Conservation (phyloP, 2,888 invertebrate species). For the Margaritifera margaritifera region DNA sequence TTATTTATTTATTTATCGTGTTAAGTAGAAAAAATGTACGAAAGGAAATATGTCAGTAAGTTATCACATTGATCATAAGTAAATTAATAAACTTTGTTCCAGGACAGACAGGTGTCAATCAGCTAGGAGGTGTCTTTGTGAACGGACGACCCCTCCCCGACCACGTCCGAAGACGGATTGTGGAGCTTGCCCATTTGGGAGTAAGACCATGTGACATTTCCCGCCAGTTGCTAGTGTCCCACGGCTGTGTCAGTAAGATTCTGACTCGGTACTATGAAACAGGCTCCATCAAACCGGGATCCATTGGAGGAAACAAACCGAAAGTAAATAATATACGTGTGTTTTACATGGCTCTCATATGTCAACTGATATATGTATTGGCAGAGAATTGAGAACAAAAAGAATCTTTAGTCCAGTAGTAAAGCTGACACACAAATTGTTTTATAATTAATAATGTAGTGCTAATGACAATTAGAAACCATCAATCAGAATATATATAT, state of each 20-base stretch:
- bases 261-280: slow-evolving; percentile 97
- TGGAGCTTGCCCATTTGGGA: slow-evolving; percentile 93
- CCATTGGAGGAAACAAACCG: slow-evolving; percentile 94
- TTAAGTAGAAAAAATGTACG: too few species aligned
- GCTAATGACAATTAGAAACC: too few species aligned
- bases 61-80: neutral
- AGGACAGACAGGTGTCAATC: slow-evolving; percentile 98
- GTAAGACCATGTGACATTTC: slow-evolving; percentile 98
- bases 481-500: too few species aligned
- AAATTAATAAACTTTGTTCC: slow-evolving; percentile 45
- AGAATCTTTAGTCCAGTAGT: too few species aligned
- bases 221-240: slow-evolving; percentile 93
- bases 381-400: too few species aligned
- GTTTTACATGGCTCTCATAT: neutral
- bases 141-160: slow-evolving; percentile 98
- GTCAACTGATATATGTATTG: too few species aligned
- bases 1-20: too few species aligned
- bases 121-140: slow-evolving; percentile 96
- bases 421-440: too few species aligned
- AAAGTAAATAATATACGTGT: slow-evolving; percentile 77
- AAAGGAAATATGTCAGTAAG: too few species aligned
- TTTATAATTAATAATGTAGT: too few species aligned
- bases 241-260: slow-evolving; percentile 98
- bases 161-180: slow-evolving; percentile 92
- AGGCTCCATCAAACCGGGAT: slow-evolving; percentile 94